Evolutionary conservation across 2,888 invertebrate genomes (phyloP), one percentile per base, ranked within the genome.

Genomic region (Dicyrtomina minuta): DNA sequence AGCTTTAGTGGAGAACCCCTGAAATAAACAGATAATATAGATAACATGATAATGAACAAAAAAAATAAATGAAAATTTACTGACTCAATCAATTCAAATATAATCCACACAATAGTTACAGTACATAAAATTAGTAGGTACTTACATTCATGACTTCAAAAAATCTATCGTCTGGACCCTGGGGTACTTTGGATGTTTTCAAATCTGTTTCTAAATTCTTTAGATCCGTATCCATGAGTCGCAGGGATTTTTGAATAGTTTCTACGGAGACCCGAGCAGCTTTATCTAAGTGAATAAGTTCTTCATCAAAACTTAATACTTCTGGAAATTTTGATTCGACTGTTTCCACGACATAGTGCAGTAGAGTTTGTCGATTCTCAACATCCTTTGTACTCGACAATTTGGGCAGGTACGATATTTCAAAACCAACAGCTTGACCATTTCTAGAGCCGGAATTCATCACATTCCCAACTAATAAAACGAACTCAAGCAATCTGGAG

Each of bases 361-460:
- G 85, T 24, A 99, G 83, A 0, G 96, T 98, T 74, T 90, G 90
- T 79, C 93, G 92, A 81, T 96, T 96, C 79, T 97, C 93, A 51
- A 90, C 84, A 80, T 96, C 93, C 83, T 98, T 98, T n/a, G 93
- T 93, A 70, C 90, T 88, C 2, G 90, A 90, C 74, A 93, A 83
- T 89, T 98, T 97, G 0, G 96, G 91, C 12, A 99, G 85, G 81
- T 92, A 97, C 81, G 90, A 95, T 79, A 99, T 93, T 83, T 99
- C 97, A 82, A 98, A 99, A 0, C 96, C 99, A 79, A 92, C 91
- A 0, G 96, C 94, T 75, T 92, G 92, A 1, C 92, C 96, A 80
- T 96, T 96, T 79, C 90, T 90, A 8, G 95, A 93, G 0, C 96
- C 96, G 0, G 93, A 89, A 82, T 98, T 98, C 92, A 99, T 93